These are phyloP conservation scores for Aurelia sp. DNA, from an alignment of 30 jellyfish, hydroid and myxozoan species.

Conservation along the genomic window DNA sequence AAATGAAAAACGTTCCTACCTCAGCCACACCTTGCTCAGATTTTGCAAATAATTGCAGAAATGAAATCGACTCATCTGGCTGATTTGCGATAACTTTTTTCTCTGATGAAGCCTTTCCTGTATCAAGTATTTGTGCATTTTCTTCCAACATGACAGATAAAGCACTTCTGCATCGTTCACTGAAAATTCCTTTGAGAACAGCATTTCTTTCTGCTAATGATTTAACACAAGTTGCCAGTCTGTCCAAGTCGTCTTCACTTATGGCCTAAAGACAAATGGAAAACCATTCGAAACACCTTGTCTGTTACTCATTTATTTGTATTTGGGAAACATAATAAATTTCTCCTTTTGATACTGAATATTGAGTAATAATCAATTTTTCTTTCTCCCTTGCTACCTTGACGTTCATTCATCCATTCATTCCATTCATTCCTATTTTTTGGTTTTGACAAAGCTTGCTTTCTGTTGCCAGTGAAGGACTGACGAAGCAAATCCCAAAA, in stretches of 20 bases:
- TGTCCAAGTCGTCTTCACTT: constrained; percentile 89
- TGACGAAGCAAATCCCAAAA: too few species aligned
- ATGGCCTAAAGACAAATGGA: constrained; percentile 48
- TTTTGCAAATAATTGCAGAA: constrained; percentile 85
- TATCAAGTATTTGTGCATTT: constrained; percentile 70
- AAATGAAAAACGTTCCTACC: constrained; percentile 10
- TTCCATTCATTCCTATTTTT: too few species aligned
- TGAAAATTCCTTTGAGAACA: constrained; percentile 65
- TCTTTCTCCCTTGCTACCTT: too few species aligned
- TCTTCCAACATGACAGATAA: constrained; percentile 90
- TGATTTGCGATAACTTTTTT: constrained; percentile 61
- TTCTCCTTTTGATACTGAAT: too few species aligned
- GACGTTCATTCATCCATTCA: too few species aligned
- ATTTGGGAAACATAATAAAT: too few species aligned
- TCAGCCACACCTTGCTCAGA: constrained; percentile 89
- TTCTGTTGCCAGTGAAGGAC: too few species aligned
- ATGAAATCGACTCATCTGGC: constrained; percentile 92
- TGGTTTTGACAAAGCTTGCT: too few species aligned
- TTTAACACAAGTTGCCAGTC: constrained; percentile 93
- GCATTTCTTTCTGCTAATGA: constrained; percentile 81
- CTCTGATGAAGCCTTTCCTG: constrained; percentile 60
- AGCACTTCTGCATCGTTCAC: constrained; percentile 85
- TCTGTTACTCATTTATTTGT: too few species aligned
- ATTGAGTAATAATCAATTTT: too few species aligned
- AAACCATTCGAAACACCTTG: neutral